A percentile compares a stretch with the other conserved stretches of the same genome.
These are phyloP conservation scores for Cryptoblepharus egeriae DNA, from an alignment of 2,797 vertebrate genomes.

Conservation along the genomic window DNA sequence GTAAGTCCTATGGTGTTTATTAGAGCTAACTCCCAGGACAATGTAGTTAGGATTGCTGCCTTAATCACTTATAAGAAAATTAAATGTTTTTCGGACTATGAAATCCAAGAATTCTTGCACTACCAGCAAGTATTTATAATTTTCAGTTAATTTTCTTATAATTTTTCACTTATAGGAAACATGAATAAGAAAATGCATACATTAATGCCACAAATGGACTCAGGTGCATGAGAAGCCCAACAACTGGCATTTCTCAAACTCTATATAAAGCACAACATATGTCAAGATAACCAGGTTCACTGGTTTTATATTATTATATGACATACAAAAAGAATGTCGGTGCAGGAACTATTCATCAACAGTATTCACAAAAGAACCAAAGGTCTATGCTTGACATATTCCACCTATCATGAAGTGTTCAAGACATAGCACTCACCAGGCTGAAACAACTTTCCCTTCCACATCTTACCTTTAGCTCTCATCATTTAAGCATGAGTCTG, in stretches of 20 bases:
- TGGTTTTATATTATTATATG: slow-evolving; percentile 27
- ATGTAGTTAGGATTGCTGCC: too few relatives aligned
- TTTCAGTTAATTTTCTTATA: too few relatives aligned
- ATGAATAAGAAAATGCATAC: not conserved
- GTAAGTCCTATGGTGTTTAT: too few relatives aligned
- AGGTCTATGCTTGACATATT: slow-evolving; percentile 5
- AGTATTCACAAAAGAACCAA: slow-evolving; percentile 1
- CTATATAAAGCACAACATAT: slow-evolving; percentile 19
- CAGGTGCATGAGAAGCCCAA: not conserved
- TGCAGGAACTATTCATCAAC: slow-evolving; percentile 18
- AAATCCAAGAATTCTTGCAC: too few relatives aligned
- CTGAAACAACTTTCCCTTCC: not conserved
- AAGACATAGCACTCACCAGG: not conserved
- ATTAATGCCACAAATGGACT: not conserved
- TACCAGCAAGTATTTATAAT: too few relatives aligned
- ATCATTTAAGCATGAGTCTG: not conserved
- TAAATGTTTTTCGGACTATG: too few relatives aligned
- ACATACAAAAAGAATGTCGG: not conserved
- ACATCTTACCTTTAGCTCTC: not conserved
- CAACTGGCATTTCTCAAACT: slow-evolving; percentile 2
- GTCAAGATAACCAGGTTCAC: slow-evolving; percentile 15
- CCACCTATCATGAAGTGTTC: not conserved
- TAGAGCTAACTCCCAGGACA: too few relatives aligned
- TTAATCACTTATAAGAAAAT: too few relatives aligned
- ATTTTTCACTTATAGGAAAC: too few relatives aligned